phyloP scores from a whole-genome alignment of 1,140 invertebrate species.

The Medauroidea extradentata region DNA sequence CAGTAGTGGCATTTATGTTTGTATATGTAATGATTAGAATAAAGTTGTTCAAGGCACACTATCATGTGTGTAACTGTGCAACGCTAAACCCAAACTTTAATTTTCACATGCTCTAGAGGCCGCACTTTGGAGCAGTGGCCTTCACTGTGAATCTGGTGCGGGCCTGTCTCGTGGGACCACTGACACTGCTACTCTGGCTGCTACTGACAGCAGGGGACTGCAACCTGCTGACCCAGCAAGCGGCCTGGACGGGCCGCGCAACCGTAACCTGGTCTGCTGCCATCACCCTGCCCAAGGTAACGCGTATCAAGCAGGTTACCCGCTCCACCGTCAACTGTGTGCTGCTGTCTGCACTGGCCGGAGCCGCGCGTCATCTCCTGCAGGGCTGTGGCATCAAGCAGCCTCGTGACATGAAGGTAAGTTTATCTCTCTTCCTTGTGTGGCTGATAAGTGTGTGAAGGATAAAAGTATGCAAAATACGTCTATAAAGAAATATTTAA shows the following conservation, averaged over 20 bases:
- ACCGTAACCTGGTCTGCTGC: slow-evolving; percentile 47
- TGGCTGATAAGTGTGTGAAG: no score
- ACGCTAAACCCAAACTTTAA: no score
- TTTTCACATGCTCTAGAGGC: no score
- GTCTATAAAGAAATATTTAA: no score
- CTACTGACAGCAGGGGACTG: slow-evolving; percentile 23
- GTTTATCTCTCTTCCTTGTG: no score
- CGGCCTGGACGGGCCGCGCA: slow-evolving; percentile 12
- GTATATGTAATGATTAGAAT: no score
- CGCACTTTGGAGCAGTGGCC: slow-evolving; percentile 44
- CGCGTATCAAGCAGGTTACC: slow-evolving; percentile 48
- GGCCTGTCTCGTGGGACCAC: slow-evolving; percentile 49
- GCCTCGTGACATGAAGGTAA: slow-evolving; percentile 48
- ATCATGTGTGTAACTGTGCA: no score
- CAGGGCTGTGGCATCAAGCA: slow-evolving; percentile 44
- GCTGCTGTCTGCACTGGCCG: slow-evolving; percentile 49
- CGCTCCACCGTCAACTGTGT: slow-evolving; percentile 53
- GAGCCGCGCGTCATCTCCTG: slow-evolving; percentile 47
- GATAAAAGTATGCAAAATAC: no score
- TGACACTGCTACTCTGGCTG: slow-evolving; percentile 50
- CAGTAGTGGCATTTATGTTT: no score
- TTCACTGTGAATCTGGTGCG: slow-evolving; percentile 41
- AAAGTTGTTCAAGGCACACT: no score
- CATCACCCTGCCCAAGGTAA: slow-evolving; percentile 41
- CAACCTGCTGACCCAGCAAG: slow-evolving; percentile 23